These are phyloP conservation scores for Micrasema minimum DNA, from an alignment of 1,140 invertebrate species.

Conservation along the genomic window DNA sequence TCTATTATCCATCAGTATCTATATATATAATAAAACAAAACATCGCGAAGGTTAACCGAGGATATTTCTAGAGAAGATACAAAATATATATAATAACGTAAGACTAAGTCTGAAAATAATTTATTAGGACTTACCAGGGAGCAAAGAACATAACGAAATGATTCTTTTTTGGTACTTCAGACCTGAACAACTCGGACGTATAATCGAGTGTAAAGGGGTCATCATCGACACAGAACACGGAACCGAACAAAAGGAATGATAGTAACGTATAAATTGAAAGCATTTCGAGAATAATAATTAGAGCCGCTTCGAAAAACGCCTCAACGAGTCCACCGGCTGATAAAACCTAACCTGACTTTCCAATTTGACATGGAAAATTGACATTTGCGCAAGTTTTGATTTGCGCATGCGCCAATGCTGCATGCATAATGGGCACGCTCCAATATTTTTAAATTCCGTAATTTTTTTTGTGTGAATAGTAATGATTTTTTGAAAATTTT, in stretches of 20 bases:
- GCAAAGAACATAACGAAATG: slow-evolving; percentile 84
- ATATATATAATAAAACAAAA: too few species aligned
- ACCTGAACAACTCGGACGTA: slow-evolving; percentile 66
- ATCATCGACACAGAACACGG: slow-evolving; percentile 32
- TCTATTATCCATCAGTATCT: too few species aligned
- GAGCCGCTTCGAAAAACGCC: slow-evolving; percentile 33
- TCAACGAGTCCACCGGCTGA: slow-evolving; percentile 18
- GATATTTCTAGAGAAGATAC: neutral
- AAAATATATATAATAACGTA: neutral
- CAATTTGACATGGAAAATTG: slow-evolving; percentile 21
- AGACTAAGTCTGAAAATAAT: too few species aligned
- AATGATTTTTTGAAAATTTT: too few species aligned
- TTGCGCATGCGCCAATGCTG: too few species aligned
- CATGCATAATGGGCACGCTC: too few species aligned
- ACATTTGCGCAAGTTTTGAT: slow-evolving; percentile 6
- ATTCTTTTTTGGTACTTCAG: slow-evolving; percentile 70
- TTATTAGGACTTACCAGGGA: slow-evolving; percentile 70
- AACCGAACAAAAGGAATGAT: slow-evolving; percentile 30
- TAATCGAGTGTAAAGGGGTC: slow-evolving; percentile 52
- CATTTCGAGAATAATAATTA: slow-evolving; percentile 25
- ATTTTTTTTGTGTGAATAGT: too few species aligned
- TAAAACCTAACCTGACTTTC: slow-evolving; percentile 13
- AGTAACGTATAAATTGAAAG: slow-evolving; percentile 3
- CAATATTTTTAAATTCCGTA: too few species aligned
- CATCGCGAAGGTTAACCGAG: neutral